phyloP scores from a whole-genome alignment of 2,888 invertebrate species.

The Sinohyriopsis cumingii region DNA sequence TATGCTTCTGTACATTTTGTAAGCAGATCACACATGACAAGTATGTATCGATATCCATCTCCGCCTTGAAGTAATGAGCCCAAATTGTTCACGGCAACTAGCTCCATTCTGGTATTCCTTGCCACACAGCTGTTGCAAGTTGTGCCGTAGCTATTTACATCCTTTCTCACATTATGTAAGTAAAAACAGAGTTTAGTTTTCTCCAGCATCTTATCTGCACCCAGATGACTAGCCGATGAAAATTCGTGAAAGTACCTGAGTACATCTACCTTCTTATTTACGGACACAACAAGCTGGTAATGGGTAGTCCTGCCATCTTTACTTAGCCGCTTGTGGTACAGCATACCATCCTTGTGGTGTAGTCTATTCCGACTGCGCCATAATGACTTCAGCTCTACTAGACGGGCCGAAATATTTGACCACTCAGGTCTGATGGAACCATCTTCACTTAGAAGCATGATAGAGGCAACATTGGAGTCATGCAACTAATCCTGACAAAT shows the following conservation, averaged over 20 bases:
- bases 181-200: slow-evolving; percentile 16
- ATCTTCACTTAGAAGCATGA: too few relatives aligned
- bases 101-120: slow-evolving; percentile 14
- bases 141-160: slow-evolving; percentile 6
- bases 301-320: not conserved
- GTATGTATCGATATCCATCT: slow-evolving; percentile 18
- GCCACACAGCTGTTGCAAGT: slow-evolving; percentile 14
- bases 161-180: slow-evolving; percentile 15
- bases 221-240: not conserved
- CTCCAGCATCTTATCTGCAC: slow-evolving; percentile 18
- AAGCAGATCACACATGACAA: slow-evolving; percentile 19
- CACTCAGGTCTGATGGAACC: not conserved
- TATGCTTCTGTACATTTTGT: slow-evolving; percentile 24
- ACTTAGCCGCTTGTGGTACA: not conserved
- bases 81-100: slow-evolving; percentile 18
- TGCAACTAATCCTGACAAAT: too few relatives aligned
- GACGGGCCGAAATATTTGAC: not conserved
- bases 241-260: not conserved
- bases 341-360: not conserved
- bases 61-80: slow-evolving; percentile 17
- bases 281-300: too few relatives aligned
- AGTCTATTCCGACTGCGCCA: not conserved
- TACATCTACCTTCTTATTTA: not conserved
- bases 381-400: not conserved
- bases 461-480: too few relatives aligned